Evolutionary conservation across 2,113 vertebrate genomes (phyloP), one percentile per base, ranked within the genome.

Genomic region (Alexandromys fortis): DNA sequence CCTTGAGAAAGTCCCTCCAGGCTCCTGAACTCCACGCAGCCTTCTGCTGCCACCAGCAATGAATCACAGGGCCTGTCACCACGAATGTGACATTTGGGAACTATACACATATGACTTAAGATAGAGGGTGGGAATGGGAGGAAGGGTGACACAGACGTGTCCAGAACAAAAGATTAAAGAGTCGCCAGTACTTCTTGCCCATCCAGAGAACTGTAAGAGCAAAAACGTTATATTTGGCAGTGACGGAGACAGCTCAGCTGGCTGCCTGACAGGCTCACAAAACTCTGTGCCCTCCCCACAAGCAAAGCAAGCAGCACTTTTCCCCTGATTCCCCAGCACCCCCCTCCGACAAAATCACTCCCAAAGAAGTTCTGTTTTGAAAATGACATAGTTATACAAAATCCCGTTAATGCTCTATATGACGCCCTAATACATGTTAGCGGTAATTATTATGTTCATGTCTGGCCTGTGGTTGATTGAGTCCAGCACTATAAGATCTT

Each of bases 1-100:
- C 61, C 35, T n/a, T 33, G 90, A 96, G 96, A 89, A 95, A 92
- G 79, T n/a, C 61, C 77, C 67, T 76, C 42, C 35, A 26, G 79
- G 88, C 85, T 79, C 47, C 30, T 61, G 26, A 24, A 86, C 78
- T 92, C 70, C 94, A 90, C 90, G 45, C 94, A 90, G 90, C 16
- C 78, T 96, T 67, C 93, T 68, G 92, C 52, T 11, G 4, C 58
- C 70, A 81, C 87, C 9, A 21, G 61, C 1, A 72, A 86, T 95
- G 92, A 97, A 88, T 97, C 97, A 97, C 55, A 4, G 78, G 86
- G 70, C 65, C 88, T 75, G 77, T 47, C 11, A 3, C 92, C 87
- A 73, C 63, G 49, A 87, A 72, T 30, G 42, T 93, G 96, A 67
- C 89, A 68, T 96, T 90, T 89, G 10, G 52, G 55, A 67, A 85